phyloP scores from a whole-genome alignment of 2,113 vertebrate species.

The Hemibagrus wyckioides region DNA sequence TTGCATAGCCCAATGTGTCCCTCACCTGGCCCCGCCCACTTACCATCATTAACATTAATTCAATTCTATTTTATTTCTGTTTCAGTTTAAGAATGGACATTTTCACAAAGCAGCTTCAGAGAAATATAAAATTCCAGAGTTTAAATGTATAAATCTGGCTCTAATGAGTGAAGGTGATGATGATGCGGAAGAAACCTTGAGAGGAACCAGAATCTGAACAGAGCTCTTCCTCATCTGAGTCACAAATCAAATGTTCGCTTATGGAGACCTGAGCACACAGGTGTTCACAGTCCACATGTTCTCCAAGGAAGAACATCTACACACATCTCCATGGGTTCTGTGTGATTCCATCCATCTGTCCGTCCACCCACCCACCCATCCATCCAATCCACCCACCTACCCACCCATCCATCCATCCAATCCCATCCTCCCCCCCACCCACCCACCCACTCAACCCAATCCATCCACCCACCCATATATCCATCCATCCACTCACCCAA shows the following conservation, averaged over 20 bases:
- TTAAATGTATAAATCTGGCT: background rate
- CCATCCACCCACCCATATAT: too few relatives aligned
- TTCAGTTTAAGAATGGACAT: background rate
- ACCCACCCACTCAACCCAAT: background rate
- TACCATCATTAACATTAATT: background rate
- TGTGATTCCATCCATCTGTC: background rate
- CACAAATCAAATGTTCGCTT: background rate
- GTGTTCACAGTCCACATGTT: background rate
- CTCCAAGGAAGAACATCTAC: background rate
- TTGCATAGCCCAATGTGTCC: background rate
- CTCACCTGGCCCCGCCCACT: background rate
- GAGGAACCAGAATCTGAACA: background rate
- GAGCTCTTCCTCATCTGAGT: background rate
- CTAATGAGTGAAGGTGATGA: background rate
- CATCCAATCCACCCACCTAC: background rate
- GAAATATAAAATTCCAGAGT: background rate
- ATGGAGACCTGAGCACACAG: background rate
- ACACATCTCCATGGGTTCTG: background rate
- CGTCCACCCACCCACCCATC: background rate
- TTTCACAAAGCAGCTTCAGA: background rate
- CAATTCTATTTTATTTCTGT: background rate
- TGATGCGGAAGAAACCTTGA: background rate
- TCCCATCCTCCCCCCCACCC: too few relatives aligned
- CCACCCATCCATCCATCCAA: too few relatives aligned
- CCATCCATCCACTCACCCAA: too few relatives aligned